Evolutionary conservation across 2,888 invertebrate genomes (phyloP), one percentile per base, ranked within the genome.

Genomic region (Chymomyza procnemis): DNA sequence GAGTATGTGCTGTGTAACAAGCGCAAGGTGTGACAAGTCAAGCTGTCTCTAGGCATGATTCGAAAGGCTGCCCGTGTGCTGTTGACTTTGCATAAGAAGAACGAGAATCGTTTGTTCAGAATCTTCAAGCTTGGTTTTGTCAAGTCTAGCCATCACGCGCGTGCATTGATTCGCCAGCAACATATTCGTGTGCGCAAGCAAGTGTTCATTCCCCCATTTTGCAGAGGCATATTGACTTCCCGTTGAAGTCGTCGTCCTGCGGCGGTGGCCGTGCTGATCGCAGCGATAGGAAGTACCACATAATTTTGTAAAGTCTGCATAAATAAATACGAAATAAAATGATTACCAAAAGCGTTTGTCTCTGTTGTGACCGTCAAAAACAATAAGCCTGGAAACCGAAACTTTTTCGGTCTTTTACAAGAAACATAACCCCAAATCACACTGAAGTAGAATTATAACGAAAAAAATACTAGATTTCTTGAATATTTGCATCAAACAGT

Each of bases 111-210:
- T 90, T 94, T 99, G 88, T 99, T 99, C 0, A 99, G 97, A 92
- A 98, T 99, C 66, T 99, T 99, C 94, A 99, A 99, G 92, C 94
- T 99, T 89, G 99, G 99, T 89, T 94, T 99, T 30, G 99, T 99
- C 76, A 99, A 99, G 92, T 99, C 98, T 62, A 99, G 99, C 91
- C 99, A 99, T 93, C 99, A 99, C 91, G 99, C 99, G 77, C 95
- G 99, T 87, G 99, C 99, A 67, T 94, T 99, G 83, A 99, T 99
- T 91, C 95, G 99, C 80, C 99, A 99, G 91, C 95, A 99, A 92
- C 99, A 99, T 91, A 99, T 99, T 91, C 96, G 99, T 78, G 99
- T 99, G 59, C 96, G 99, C 89, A 99, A 99, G 92, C 99, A 99
- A 92, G 97, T 99, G 77, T 99, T 99, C 85, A 99, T 99, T 90